Conservation (phyloP, 2,888 invertebrate genomes). For the Drosophila subquinaria region DNA sequence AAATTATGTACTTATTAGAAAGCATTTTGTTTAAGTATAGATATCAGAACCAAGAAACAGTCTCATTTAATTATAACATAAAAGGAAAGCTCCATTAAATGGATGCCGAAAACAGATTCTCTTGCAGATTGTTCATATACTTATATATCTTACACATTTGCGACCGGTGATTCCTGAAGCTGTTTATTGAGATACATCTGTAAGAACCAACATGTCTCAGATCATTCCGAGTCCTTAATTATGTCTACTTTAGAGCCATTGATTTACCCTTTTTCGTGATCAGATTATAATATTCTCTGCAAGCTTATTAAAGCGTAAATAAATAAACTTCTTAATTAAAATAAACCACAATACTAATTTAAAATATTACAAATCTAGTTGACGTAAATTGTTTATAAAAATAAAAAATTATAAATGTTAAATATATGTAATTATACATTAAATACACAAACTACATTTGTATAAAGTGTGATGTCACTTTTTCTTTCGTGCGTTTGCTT, state of each 20-base stretch:
- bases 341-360: conserved; percentile 7
- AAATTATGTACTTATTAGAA: conserved; percentile 3
- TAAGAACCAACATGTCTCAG: background rate
- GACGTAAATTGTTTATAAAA: conserved; percentile 10
- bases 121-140: background rate
- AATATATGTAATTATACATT: background rate
- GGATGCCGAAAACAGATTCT: background rate
- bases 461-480: too few species aligned
- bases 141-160: background rate
- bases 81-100: conserved; percentile 6
- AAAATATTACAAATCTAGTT: background rate
- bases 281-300: conserved; percentile 4
- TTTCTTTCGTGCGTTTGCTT: too few species aligned
- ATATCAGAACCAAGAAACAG: background rate
- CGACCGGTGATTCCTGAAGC: conserved; percentile 4
- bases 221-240: conserved; percentile 12
- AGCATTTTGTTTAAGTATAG: conserved; percentile 6
- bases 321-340: background rate
- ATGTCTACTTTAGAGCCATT: background rate
- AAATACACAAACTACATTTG: too few species aligned
- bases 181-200: background rate
- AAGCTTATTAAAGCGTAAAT: conserved; percentile 3
- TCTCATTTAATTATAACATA: background rate
- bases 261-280: conserved; percentile 8
- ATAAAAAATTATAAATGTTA: conserved; percentile 8